Base-by-base conservation (phyloP, 1,140 invertebrate genomes). In the Apis laboriosa region DNA sequence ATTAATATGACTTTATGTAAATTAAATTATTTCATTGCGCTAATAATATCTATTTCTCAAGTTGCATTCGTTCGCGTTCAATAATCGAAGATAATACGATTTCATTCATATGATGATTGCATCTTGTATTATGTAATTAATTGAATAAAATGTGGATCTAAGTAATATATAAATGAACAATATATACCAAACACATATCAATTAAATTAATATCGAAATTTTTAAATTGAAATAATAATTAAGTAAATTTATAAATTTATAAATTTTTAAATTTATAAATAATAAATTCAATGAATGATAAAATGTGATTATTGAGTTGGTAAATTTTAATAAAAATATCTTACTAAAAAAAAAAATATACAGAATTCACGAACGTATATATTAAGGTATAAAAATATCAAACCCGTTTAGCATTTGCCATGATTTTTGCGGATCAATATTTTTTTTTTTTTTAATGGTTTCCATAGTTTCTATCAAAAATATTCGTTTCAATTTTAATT, bases 51-150 rank as follows among this genome's bases (percentile, higher is more conserved):
- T 70, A 21, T 60, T 83, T 63, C 84, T 86, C 80, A 61, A 77
- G 81, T 86, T 86, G 85, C 84, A 66, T 83, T 87, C n/a, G 12
- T 21, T 1, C 21, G 1, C 21, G 8, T 68, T 12, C 34, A 68
- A 76, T 66, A 63, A 86, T 87, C 79, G 74, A 79, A 83, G 75
- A 86, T 70, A 86, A 78, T 78, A 28, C 21, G 49, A 58, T 58
- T 87, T 79, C 67, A 87, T 86, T 86, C 75, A 19, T 79, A 43
- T 9, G 60, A 87, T 83, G 80, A 79, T 24, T 17, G 63, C 67
- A 64, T 51, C 58, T 58, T n/a, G 68, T 28, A 51, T 80, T 63
- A 60, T 34, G 12, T 34, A 34, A 15, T 56, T 58, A 55, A 70
- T 49, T 56, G 53, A 55, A 56, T 49, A n/a, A 24, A 64, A 34